Percentiles rank a stretch among this genome's conserved stretches.
Evolutionary conservation across 2,888 invertebrate genomes (phyloP).

Genomic region (Harpagoxenus sublaevis): DNA sequence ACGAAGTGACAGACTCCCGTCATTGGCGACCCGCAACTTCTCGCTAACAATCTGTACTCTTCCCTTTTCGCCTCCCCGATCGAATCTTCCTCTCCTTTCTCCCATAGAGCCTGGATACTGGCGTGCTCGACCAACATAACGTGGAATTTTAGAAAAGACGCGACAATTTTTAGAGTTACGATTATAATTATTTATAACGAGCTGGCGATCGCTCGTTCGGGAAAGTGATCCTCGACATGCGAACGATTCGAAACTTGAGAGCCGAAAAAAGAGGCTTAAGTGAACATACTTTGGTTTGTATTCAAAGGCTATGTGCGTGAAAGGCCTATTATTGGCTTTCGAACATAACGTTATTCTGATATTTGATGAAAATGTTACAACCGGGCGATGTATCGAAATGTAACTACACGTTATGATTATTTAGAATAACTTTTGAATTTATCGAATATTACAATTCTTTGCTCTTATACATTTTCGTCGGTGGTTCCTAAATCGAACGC

Average conservation of each 20-base stretch:
- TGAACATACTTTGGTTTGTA: not conserved
- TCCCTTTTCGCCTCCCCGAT: slow-evolving; percentile 53
- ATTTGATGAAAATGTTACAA: slow-evolving; percentile 25
- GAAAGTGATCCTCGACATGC: not conserved
- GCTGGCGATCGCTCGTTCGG: not conserved
- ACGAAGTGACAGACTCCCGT: not conserved
- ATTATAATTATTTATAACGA: slow-evolving; percentile 63
- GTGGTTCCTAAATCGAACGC: not conserved
- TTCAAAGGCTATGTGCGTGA: slow-evolving; percentile 1
- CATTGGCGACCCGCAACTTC: slow-evolving; percentile 48
- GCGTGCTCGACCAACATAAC: slow-evolving; percentile 60
- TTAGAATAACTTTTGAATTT: not conserved
- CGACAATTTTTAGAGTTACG: slow-evolving; percentile 29
- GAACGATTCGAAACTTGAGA: not conserved
- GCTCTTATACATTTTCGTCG: slow-evolving; percentile 3
- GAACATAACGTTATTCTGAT: not conserved
- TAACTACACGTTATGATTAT: not conserved
- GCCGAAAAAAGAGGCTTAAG: slow-evolving; percentile 6
- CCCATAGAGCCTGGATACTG: slow-evolving; percentile 67
- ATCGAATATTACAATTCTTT: not conserved
- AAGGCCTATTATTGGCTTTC: not conserved
- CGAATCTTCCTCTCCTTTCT: slow-evolving; percentile 64
- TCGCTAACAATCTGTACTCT: slow-evolving; percentile 61
- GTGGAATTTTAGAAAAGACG: slow-evolving; percentile 43
- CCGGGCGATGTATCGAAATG: not conserved